Percentiles rank a stretch among this genome's conserved stretches.
Evolutionary conservation across 2,113 vertebrate species (phyloP).

Genomic region (Callionymus lyra): DNA sequence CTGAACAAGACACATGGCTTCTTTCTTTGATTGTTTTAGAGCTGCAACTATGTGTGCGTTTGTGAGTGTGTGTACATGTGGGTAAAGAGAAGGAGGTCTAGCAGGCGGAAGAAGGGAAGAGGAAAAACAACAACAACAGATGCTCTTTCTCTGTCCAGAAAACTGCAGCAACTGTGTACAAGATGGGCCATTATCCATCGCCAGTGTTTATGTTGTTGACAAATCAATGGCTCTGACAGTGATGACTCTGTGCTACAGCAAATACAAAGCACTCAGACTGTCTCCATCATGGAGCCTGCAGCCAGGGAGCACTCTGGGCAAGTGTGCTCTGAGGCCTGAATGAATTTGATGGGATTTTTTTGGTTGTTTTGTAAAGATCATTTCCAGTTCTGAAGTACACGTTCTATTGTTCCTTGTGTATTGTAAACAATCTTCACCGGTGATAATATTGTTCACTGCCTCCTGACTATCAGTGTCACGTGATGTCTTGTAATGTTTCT

Average conservation of each 20-base stretch:
- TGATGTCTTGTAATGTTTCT: too few relatives aligned
- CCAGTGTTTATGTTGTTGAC: conserved; percentile 60
- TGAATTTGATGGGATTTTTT: not conserved
- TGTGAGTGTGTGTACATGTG: conserved; percentile 9
- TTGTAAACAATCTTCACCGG: too few relatives aligned
- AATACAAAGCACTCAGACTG: conserved; percentile 58
- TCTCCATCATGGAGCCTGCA: conserved; percentile 46
- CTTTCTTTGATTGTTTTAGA: conserved; percentile 69
- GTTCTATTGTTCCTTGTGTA: too few relatives aligned
- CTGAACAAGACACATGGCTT: conserved; percentile 70
- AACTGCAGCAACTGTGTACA: conserved; percentile 43
- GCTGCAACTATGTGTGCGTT: conserved; percentile 23
- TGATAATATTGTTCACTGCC: too few relatives aligned
- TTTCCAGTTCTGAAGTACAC: too few relatives aligned
- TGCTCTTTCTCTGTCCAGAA: conserved; percentile 35
- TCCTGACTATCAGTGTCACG: too few relatives aligned
- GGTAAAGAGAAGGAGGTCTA: conserved; percentile 16
- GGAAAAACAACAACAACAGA: conserved; percentile 37
- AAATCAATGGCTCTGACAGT: conserved; percentile 60
- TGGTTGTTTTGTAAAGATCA: too few relatives aligned
- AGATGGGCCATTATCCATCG: conserved; percentile 57
- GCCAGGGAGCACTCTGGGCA: conserved; percentile 52
- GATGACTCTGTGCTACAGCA: conserved; percentile 56
- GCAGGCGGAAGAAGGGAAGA: conserved; percentile 16
- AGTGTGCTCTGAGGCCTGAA: conserved; percentile 40